These are phyloP conservation scores for Myzus persicae DNA, from an alignment of 1,140 invertebrate species.

Conservation along the genomic window DNA sequence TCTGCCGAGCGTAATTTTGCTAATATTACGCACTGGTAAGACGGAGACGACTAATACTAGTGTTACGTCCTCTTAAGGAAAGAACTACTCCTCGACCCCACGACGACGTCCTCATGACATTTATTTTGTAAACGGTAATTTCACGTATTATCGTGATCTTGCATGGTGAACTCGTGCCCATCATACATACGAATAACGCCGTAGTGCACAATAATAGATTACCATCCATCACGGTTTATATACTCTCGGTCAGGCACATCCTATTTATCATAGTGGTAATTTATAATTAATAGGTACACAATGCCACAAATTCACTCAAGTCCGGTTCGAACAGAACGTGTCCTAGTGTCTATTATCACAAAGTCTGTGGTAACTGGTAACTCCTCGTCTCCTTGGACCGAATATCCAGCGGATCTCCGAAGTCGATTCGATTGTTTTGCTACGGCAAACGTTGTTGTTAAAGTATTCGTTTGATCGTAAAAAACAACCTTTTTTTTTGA, in stretches of 20 bases:
- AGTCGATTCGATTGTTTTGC: background rate
- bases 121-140: background rate
- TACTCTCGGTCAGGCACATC: background rate
- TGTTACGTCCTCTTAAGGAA: no score
- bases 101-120: background rate
- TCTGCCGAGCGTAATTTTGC: no score
- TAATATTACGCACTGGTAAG: no score
- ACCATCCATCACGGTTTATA: background rate
- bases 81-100: background rate
- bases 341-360: background rate
- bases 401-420: background rate
- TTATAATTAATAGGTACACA: background rate
- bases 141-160: background rate
- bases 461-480: no score
- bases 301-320: background rate
- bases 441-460: no score
- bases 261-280: background rate
- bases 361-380: no score
- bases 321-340: background rate
- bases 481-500: background rate
- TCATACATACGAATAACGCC: no score
- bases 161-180: background rate
- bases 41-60: no score
- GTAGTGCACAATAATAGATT: background rate
- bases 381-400: background rate